These are phyloP conservation scores for Polydrusus cervinus DNA, from an alignment of 2,888 invertebrate genomes.

Conservation along the genomic window DNA sequence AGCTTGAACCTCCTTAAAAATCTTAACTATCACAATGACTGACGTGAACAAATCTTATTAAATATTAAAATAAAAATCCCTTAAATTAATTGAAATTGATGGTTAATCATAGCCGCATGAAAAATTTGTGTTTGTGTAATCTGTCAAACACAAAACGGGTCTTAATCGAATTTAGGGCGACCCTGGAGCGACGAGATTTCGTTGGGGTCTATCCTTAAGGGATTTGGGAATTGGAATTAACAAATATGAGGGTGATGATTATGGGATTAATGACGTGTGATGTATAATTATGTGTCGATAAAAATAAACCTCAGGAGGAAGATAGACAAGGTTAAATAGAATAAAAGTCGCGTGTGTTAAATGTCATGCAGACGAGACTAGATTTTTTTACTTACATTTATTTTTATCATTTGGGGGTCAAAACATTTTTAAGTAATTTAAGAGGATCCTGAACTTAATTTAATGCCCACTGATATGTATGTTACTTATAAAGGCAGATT, in stretches of 20 bases:
- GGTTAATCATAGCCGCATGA: conserved; percentile 52
- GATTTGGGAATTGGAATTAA: conserved; percentile 48
- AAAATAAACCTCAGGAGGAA: conserved; percentile 29
- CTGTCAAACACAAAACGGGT: conserved; percentile 52
- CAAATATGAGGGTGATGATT: conserved; percentile 54
- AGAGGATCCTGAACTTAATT: too few relatives aligned
- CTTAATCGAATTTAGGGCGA: conserved; percentile 48
- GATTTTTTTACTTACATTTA: too few relatives aligned
- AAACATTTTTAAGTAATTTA: too few relatives aligned
- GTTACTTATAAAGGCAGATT: too few relatives aligned
- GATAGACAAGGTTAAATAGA: background rate
- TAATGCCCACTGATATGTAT: too few relatives aligned
- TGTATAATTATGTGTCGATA: conserved; percentile 45
- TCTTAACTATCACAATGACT: background rate
- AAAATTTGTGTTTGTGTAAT: conserved; percentile 54
- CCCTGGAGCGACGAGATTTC: conserved; percentile 36
- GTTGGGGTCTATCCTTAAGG: conserved; percentile 46
- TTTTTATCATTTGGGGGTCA: too few relatives aligned
- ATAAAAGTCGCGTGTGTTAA: background rate
- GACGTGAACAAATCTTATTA: conserved; percentile 19
- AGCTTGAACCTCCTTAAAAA: too few relatives aligned
- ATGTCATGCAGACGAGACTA: too few relatives aligned
- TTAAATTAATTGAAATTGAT: conserved; percentile 55
- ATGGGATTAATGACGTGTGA: conserved; percentile 51
- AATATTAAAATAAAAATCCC: conserved; percentile 25